A percentile compares a stretch with the other conserved stretches of the same genome.
Conservation (phyloP, 1,140 invertebrate genomes). For the Lerema accius region DNA sequence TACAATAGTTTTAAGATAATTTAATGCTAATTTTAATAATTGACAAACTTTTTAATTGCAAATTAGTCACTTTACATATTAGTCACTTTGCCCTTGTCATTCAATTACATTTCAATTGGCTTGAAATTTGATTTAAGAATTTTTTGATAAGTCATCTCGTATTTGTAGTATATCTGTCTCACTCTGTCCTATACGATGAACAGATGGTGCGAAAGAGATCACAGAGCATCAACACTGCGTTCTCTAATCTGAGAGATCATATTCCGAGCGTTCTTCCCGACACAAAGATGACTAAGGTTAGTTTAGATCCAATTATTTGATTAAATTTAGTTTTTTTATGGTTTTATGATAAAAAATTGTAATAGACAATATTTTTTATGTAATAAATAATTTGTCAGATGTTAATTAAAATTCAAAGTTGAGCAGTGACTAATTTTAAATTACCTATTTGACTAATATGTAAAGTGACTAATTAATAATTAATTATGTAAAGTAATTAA, state of each 20-base stretch:
- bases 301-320: too few species aligned
- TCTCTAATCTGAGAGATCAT: slow-evolving; percentile 94
- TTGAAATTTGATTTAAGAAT: too few species aligned
- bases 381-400: background rate
- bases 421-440: background rate
- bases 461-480: background rate
- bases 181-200: slow-evolving; percentile 47
- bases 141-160: background rate
- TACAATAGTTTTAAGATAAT: too few species aligned
- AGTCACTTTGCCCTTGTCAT: background rate
- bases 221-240: slow-evolving; percentile 89
- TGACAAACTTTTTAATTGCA: too few species aligned
- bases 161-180: slow-evolving; percentile 40
- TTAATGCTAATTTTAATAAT: too few species aligned
- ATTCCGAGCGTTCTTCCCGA: slow-evolving; percentile 98
- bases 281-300: slow-evolving; percentile 95
- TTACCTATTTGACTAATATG: background rate
- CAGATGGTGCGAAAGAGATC: slow-evolving; percentile 71
- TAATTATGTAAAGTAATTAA: background rate
- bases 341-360: background rate
- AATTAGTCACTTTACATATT: slow-evolving; percentile 5
- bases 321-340: slow-evolving; percentile 17
- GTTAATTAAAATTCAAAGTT: background rate
- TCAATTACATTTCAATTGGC: too few species aligned
- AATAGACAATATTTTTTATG: background rate